phyloP scores from a whole-genome alignment of 2,888 invertebrate genomes.

The Listrodromus nycthemerus region DNA sequence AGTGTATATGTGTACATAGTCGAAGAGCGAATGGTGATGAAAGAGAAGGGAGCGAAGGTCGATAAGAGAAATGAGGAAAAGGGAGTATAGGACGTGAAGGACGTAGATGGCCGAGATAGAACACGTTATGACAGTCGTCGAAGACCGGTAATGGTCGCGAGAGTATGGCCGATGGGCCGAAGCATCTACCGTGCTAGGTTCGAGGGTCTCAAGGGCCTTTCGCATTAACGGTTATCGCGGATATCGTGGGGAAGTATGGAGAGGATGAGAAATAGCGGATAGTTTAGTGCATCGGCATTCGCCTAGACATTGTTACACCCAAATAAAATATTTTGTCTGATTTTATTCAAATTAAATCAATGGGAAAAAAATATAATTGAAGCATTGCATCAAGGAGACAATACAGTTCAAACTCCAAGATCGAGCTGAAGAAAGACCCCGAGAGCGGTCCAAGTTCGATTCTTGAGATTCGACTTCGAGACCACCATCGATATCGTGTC shows the following conservation, averaged over 20 bases:
- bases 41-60: slow-evolving; percentile 31
- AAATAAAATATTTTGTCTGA: background rate
- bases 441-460: no score
- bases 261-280: slow-evolving; percentile 17
- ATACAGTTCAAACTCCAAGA: no score
- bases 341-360: background rate
- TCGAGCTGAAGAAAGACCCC: no score
- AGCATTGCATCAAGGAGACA: no score
- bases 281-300: background rate
- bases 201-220: slow-evolving; percentile 52
- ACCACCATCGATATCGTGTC: slow-evolving; percentile 7
- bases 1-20: background rate
- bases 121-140: slow-evolving; percentile 74
- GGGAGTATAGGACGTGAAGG: slow-evolving; percentile 48
- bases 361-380: background rate
- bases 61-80: slow-evolving; percentile 49
- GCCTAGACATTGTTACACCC: background rate
- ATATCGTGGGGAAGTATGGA: slow-evolving; percentile 18
- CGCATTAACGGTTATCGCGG: slow-evolving; percentile 49
- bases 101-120: slow-evolving; percentile 73
- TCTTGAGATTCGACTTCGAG: no score
- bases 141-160: slow-evolving; percentile 73
- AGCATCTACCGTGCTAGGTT: slow-evolving; percentile 49
- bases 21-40: slow-evolving; percentile 48
- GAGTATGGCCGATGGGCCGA: slow-evolving; percentile 70